A percentile compares a stretch with the other conserved stretches of the same genome.
phyloP scores from a whole-genome alignment of 2,113 vertebrate species.

The Tamias sibiricus region DNA sequence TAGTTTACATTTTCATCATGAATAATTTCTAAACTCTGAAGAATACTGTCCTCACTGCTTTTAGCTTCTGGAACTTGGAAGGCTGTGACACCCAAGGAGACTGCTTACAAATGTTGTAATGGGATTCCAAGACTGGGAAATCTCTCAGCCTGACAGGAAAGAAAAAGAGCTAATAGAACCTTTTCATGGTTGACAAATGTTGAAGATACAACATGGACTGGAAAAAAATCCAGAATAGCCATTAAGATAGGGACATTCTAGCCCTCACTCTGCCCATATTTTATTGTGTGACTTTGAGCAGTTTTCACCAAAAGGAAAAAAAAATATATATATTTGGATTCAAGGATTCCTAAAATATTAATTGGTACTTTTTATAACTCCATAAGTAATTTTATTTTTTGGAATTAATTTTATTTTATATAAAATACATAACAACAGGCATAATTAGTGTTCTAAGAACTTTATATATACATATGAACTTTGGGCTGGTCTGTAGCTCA shows the following conservation, averaged over 20 bases:
- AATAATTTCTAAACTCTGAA: background rate
- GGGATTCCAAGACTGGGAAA: background rate
- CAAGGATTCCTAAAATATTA: background rate
- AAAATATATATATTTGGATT: background rate
- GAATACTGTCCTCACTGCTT: background rate
- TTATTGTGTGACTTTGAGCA: background rate
- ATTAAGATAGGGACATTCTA: background rate
- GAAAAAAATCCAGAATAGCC: background rate
- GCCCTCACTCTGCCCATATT: background rate
- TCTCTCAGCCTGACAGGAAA: background rate
- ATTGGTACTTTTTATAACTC: background rate
- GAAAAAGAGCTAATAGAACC: background rate
- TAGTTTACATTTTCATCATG: background rate
- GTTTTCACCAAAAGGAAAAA: background rate
- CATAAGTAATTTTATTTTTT: background rate
- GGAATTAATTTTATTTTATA: background rate
- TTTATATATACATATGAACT: background rate
- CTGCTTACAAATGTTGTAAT: background rate
- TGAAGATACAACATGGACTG: background rate
- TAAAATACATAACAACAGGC: background rate
- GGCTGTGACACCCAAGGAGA: background rate
- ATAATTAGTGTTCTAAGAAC: background rate
- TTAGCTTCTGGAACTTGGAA: background rate
- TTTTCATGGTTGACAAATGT: background rate
- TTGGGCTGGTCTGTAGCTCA: background rate